Evolutionary conservation across 1,140 invertebrate species (phyloP), one percentile per base, ranked within the genome.

Genomic region (Camponotus floridanus): DNA sequence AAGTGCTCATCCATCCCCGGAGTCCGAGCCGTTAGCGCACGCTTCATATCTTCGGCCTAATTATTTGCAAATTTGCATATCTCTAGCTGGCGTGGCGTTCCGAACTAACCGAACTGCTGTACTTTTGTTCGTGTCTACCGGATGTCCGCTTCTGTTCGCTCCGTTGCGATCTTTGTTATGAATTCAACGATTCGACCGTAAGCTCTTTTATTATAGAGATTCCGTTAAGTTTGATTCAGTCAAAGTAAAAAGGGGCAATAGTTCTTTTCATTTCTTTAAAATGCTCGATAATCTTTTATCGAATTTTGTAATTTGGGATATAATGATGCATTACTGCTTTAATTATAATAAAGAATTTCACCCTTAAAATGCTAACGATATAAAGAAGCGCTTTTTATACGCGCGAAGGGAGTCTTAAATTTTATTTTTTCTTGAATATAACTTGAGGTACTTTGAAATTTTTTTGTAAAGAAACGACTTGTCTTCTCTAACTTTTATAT

Each of bases 31-130:
- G 80, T 89, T 89, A 89, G 83, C 87, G 87, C 91, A 93, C 90
- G 92, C 92, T 92, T 93, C 93, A 92, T 93, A 92, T 92, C 92
- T 89, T 89, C 91, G 90, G 92, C 87, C 93, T 94, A 94, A 94
- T 94, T 94, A 93, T 91, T 83, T 86, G 61, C 64, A 76, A 86
- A 93, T 94, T 94, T 94, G 91, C 94, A 94, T 94, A 93, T 87
- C 80, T 88, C 85, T 62, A 80, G 84, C 74, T 55, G 80, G 18
- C 89, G 62, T 76, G 4, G 64, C 45, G 45, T 51, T 42, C 33
- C 79, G 86, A 68, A 86, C 74, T 86, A 74, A 90, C 76, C 86
- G 70, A 45, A 88, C 81, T 80, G 79, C 21, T 59, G 65, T 26
- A 79, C 88, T 83, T 90, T 90, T 90, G 89, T 90, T 85, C 86